Evolutionary conservation across 53 echinoderm and acorn worm genomes (phyloP).

Genomic region (Antedon mediterranea): DNA sequence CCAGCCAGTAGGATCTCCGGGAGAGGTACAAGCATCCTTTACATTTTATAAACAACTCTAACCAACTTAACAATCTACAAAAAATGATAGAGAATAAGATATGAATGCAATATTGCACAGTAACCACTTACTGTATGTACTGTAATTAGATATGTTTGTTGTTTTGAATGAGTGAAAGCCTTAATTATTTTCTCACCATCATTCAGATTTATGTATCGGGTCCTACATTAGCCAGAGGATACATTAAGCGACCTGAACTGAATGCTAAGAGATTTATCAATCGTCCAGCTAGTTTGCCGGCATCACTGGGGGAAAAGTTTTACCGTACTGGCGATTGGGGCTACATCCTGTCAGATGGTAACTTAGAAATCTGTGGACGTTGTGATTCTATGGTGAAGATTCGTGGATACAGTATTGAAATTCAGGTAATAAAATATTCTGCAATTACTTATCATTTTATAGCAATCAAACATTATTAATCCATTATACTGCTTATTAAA

Average conservation of each 20-base stretch:
- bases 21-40: conserved; percentile 23
- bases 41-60: too few species aligned
- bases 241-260: conserved; percentile 37
- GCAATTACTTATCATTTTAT: too few species aligned
- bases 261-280: conserved; percentile 34
- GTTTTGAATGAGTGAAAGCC: too few species aligned
- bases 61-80: too few species aligned
- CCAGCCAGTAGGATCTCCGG: conserved; percentile 24
- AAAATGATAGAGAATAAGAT: too few species aligned
- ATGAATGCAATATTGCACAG: too few species aligned
- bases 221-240: conserved; percentile 30
- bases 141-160: too few species aligned
- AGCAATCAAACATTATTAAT: too few species aligned
- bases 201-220: conserved; percentile 33
- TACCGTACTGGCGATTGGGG: conserved; percentile 39
- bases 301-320: conserved; percentile 20
- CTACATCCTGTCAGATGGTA: conserved; percentile 21
- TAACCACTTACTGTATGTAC: too few species aligned
- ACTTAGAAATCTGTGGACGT: conserved; percentile 47
- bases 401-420: conserved; percentile 33
- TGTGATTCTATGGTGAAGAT: conserved; percentile 42
- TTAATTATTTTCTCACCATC: too few species aligned
- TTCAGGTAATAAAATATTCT: conserved; percentile 15
- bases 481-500: too few species aligned
- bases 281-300: conserved; percentile 23